A percentile compares a stretch with the other conserved stretches of the same genome.
These are phyloP conservation scores for Ptiloglossa arizonensis DNA, from an alignment of 1,140 invertebrate species.

Conservation along the genomic window DNA sequence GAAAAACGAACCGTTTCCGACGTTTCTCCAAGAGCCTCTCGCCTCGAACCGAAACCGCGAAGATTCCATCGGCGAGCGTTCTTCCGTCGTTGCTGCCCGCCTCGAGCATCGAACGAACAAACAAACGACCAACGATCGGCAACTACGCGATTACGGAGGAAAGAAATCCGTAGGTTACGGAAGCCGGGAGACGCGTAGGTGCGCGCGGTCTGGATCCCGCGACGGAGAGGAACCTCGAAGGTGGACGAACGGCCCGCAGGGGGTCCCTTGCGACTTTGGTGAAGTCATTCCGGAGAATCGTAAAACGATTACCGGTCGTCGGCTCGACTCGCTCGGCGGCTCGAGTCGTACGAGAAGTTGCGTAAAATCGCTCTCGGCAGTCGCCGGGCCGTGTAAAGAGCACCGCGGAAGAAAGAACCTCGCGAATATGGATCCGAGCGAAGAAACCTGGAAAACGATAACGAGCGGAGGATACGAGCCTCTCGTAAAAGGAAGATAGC, in stretches of 20 bases:
- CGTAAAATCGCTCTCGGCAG: constrained; percentile 52
- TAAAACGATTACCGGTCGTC: constrained; percentile 70
- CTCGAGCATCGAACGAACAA: too few species aligned
- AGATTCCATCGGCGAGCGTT: too few species aligned
- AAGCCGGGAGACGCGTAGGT: background rate
- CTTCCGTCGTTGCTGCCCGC: too few species aligned
- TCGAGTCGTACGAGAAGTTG: constrained; percentile 67
- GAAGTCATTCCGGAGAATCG: constrained; percentile 74
- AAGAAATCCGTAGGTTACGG: too few species aligned
- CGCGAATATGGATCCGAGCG: background rate
- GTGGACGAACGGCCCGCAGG: constrained; percentile 26
- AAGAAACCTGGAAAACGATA: constrained; percentile 12
- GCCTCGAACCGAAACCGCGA: too few species aligned
- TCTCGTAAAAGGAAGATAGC: constrained; percentile 19
- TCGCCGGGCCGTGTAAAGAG: constrained; percentile 25
- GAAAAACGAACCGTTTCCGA: background rate
- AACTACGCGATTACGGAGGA: too few species aligned
- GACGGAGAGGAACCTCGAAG: too few species aligned
- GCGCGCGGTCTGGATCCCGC: background rate
- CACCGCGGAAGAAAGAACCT: background rate
- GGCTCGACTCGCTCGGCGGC: constrained; percentile 60
- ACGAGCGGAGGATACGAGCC: background rate
- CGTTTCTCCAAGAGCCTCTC: too few species aligned
- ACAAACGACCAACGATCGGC: too few species aligned
- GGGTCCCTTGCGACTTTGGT: constrained; percentile 66